Evolutionary conservation across 1,140 invertebrate species (phyloP), one percentile per base, ranked within the genome.

Genomic region (Maniola jurtina): DNA sequence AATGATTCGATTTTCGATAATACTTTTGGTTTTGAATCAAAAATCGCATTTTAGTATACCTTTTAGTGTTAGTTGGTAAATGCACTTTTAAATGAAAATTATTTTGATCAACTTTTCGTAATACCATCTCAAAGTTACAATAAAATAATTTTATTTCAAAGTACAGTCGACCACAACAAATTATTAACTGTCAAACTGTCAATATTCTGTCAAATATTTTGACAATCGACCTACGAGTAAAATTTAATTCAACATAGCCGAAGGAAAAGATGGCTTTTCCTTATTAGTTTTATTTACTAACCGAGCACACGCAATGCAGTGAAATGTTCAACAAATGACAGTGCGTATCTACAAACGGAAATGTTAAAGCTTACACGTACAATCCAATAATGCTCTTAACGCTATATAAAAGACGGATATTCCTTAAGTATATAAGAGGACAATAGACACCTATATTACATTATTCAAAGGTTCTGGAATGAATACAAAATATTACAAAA

Each of bases 401-500:
- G 64, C 83, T 86, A 88, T 69, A 76, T 82, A 84, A 70, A 83
- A 87, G 86, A 89, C 86, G 84, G 86, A 89, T 86, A 88, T 78
- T 83, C 71, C 81, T 89, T 89, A 89, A 76, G 70, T 75, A 78
- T 68, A 80, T 70, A 73, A 83, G 75, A 86, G 82, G 84, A 89
- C 86, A 84, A 75, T 89, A 88, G 83, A 89, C 80, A 82, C 78
- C 79, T 88, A 88, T 85, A 73, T 81, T 86, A 89, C 79, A 87
- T 61, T 64, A 64, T 57, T 62, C 55, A 52, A 62, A 69, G 57
- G 52, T 71, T 57, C 36, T 75, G 87, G 87, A 88, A 89, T 89
- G 86, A 78, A 85, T 90, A 88, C 77, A 90, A 90, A 88, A 90
- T 77, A 83, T 89, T 89, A 89, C 80, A 89, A 86, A 89, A 87